Evolutionary conservation across 2,888 invertebrate genomes (phyloP), one percentile per base, ranked within the genome.

Genomic region (Mesorhabditis belari): DNA sequence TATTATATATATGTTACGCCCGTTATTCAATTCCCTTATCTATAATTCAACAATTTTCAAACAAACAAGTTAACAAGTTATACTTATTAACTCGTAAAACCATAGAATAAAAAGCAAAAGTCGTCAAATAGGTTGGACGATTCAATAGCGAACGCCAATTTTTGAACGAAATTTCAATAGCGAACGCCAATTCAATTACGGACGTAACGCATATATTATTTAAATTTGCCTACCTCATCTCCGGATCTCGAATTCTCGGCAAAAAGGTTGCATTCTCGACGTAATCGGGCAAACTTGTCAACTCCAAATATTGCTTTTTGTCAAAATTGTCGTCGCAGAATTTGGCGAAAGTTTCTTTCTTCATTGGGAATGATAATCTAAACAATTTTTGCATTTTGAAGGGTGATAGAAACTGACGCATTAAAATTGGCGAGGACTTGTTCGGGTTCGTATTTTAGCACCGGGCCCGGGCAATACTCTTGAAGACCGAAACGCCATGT

Each of bases 281-380:
- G 74, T 74, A 77, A 60, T 77, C 76, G 5, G 57, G 53, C 5
- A 73, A 61, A 35, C 58, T 62, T 0, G 63, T 63, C 1, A 60
- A 26, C 56, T 70, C 61, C 27, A 76, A 35, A 60, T 70, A 76
- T 2, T 58, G 52, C 0, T 53, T 57, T 19, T 63, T 55, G 19
- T 68, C 70, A 52, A 77, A 77, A 57, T 69, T 70, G 27, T 71
- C 64, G 1, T 65, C 52, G 50, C 77, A 77, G 61, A 76, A 77
- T 9, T 44, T 24, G 17, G 64, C 51, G 60, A 77, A 77, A 2
- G 49, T 54, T 2, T 60, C 57, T 17, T 55, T 53, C 26, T 60
- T 58, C 4, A 76, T 49, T 1, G 75, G 69, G 24, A 69, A 63
- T 9, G 19, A 19, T 2, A 75, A 49, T 19, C 71, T 71, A 59